A percentile compares a stretch with the other conserved stretches of the same genome.
These are phyloP conservation scores for Lepidochrysops patricia DNA, from an alignment of 2,888 invertebrate species.

Conservation along the genomic window DNA sequence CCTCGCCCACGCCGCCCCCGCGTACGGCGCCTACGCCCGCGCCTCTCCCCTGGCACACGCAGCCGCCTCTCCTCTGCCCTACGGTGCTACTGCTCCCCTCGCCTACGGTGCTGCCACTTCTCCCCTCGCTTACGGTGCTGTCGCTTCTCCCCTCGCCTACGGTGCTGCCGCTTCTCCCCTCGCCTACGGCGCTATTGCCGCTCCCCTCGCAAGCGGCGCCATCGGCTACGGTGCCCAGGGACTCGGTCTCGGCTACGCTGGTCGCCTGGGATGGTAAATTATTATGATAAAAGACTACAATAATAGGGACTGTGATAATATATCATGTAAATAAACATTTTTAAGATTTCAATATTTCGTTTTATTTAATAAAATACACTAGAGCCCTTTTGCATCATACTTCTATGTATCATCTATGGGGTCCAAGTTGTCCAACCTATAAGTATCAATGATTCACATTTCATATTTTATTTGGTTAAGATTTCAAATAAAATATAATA, in stretches of 20 bases:
- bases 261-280: slow-evolving; percentile 1
- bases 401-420: too few relatives aligned
- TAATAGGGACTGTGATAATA: background rate
- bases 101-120: slow-evolving; percentile 16
- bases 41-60: slow-evolving; percentile 29
- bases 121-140: slow-evolving; percentile 30
- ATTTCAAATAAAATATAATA: too few relatives aligned
- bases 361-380: background rate
- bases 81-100: slow-evolving; percentile 24
- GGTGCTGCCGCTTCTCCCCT: slow-evolving; percentile 15
- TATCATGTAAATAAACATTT: background rate
- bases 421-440: too few relatives aligned
- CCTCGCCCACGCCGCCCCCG: slow-evolving; percentile 19
- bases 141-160: slow-evolving; percentile 26
- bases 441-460: background rate
- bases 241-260: slow-evolving; percentile 25
- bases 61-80: slow-evolving; percentile 20
- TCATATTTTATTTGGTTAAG: too few relatives aligned
- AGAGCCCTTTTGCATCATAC: too few relatives aligned
- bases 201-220: slow-evolving; percentile 21
- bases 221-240: slow-evolving; percentile 22
- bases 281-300: background rate
- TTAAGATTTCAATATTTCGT: background rate
- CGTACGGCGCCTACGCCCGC: slow-evolving; percentile 6
- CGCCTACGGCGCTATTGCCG: slow-evolving; percentile 19